phyloP scores from a whole-genome alignment of 2,888 invertebrate genomes.

The Chaitophorus viminalis region DNA sequence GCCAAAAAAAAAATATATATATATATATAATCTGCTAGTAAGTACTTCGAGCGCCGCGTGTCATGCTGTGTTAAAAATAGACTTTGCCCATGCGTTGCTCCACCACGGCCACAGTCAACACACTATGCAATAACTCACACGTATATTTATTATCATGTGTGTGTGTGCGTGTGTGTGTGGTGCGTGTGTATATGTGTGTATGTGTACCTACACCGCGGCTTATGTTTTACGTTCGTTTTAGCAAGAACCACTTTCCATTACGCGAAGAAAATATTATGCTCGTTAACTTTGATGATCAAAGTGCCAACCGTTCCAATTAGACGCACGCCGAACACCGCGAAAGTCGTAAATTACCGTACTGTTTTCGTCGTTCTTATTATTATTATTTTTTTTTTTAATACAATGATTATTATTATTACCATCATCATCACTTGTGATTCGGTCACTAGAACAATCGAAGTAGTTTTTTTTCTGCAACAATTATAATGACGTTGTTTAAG shows the following conservation, averaged over 20 bases:
- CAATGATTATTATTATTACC: background rate
- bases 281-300: constrained; percentile 49
- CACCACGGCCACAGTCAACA: constrained; percentile 1
- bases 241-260: constrained; percentile 21
- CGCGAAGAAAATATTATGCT: constrained; percentile 28
- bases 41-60: background rate
- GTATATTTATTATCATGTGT: background rate
- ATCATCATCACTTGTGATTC: background rate
- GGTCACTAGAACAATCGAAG: constrained; percentile 6
- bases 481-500: background rate
- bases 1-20: constrained; percentile 4
- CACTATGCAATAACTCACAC: background rate
- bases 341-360: constrained; percentile 26
- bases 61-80: constrained; percentile 34
- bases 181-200: too few species aligned
- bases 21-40: background rate
- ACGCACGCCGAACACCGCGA: constrained; percentile 35
- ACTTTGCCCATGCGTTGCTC: background rate
- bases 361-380: constrained; percentile 29
- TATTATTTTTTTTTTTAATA: background rate
- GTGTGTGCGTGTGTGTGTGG: background rate
- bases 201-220: background rate
- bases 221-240: background rate
- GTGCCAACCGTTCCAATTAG: constrained; percentile 42
- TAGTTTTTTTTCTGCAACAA: background rate